A percentile compares a stretch with the other conserved stretches of the same genome.
These are phyloP conservation scores for Cydia pomonella DNA, from an alignment of 1,140 invertebrate genomes.

Conservation along the genomic window DNA sequence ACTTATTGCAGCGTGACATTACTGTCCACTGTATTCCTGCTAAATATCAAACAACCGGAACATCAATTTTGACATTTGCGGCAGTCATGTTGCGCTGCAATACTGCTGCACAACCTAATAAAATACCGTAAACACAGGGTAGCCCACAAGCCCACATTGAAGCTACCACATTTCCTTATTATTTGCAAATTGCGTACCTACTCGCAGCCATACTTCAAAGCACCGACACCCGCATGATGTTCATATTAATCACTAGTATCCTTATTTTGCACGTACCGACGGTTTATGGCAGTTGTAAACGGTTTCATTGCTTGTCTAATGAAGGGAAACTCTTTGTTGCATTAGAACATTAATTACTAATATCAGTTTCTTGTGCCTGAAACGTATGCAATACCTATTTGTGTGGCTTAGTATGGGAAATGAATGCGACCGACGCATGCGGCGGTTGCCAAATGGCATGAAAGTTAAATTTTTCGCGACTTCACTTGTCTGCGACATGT, in stretches of 20 bases:
- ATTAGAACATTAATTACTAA: neutral
- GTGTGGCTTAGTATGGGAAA: too few species aligned
- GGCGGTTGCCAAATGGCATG: too few species aligned
- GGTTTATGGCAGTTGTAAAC: slow-evolving; percentile 9
- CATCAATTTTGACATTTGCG: neutral
- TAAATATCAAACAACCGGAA: neutral
- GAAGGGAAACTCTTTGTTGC: slow-evolving; percentile 32
- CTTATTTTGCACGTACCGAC: neutral
- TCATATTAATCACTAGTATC: neutral
- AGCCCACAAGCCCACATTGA: neutral
- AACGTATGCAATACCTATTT: too few species aligned
- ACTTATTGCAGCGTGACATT: too few species aligned
- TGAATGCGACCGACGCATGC: too few species aligned
- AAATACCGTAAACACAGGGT: neutral
- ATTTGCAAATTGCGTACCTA: neutral
- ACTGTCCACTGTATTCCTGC: too few species aligned
- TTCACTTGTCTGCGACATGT: too few species aligned
- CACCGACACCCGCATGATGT: neutral
- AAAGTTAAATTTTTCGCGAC: too few species aligned
- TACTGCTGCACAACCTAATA: neutral
- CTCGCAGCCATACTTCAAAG: neutral
- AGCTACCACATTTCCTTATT: slow-evolving; percentile 1
- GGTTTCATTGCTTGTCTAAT: neutral
- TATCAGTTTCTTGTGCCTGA: neutral
- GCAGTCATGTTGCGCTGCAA: neutral